Evolutionary conservation across 2,797 vertebrate genomes (phyloP).

Genomic region (Coregonus ussuriensis): DNA sequence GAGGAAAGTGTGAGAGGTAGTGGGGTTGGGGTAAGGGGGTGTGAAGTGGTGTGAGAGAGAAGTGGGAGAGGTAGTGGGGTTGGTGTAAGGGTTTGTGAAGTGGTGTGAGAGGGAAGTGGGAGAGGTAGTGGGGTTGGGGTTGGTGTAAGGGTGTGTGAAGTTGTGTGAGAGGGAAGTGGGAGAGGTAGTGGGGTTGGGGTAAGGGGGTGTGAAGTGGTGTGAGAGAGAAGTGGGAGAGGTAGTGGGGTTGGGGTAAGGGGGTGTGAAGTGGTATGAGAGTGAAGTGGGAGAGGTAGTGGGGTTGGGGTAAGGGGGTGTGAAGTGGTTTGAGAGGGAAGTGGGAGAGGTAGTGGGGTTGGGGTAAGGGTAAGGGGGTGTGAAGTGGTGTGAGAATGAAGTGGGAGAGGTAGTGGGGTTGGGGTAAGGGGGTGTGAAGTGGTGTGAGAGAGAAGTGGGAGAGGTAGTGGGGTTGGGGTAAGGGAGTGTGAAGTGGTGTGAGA

Average conservation of each 20-base stretch:
- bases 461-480: conserved; percentile 29
- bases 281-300: conserved; percentile 31
- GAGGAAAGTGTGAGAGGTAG: too few species aligned
- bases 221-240: not conserved
- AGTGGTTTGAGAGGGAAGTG: conserved; percentile 30
- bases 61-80: too few species aligned
- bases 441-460: conserved; percentile 32
- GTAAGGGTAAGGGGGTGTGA: conserved; percentile 34
- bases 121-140: too few species aligned
- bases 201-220: conserved; percentile 45
- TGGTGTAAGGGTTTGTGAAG: too few species aligned
- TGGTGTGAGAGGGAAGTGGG: too few species aligned
- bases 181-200: too few species aligned
- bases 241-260: conserved; percentile 42
- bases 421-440: conserved; percentile 42
- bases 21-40: too few species aligned
- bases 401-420: not conserved
- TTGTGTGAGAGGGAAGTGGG: too few species aligned
- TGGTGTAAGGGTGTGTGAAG: too few species aligned
- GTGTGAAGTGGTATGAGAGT: conserved; percentile 9
- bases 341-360: conserved; percentile 49
- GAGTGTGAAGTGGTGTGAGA: conserved; percentile 41
- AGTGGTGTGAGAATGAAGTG: conserved; percentile 22
- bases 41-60: too few species aligned
- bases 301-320: conserved; percentile 40